These are phyloP conservation scores for Eustalomyia histrio DNA, from an alignment of 2,888 invertebrate genomes.

Conservation along the genomic window DNA sequence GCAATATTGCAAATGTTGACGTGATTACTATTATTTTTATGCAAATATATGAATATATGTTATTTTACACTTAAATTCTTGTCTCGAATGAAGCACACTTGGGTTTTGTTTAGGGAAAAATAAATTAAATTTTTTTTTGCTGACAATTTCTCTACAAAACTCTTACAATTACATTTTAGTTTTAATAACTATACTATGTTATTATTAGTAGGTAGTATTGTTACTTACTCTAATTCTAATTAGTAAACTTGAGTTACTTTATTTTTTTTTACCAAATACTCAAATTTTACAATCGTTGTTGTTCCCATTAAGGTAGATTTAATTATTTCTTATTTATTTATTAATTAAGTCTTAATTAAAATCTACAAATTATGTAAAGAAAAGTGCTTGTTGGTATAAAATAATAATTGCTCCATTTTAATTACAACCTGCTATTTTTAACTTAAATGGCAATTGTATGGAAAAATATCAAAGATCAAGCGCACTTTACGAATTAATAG, in stretches of 20 bases:
- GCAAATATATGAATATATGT: conserved; percentile 16
- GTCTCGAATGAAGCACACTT: conserved; percentile 75
- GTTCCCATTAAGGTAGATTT: conserved; percentile 70
- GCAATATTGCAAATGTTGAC: neutral
- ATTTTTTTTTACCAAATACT: conserved; percentile 65
- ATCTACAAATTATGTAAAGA: conserved; percentile 15
- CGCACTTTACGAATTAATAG: too few species aligned
- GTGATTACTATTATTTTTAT: neutral
- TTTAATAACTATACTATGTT: conserved; percentile 14
- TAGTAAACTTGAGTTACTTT: conserved; percentile 43
- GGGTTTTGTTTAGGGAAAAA: conserved; percentile 70
- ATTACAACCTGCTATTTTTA: conserved; percentile 53
- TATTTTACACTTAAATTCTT: conserved; percentile 49
- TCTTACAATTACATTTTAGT: conserved; percentile 61
- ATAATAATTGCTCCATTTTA: conserved; percentile 50
- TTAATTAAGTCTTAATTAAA: neutral
- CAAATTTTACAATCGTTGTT: conserved; percentile 71
- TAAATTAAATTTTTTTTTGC: conserved; percentile 28
- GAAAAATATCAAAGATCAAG: too few species aligned
- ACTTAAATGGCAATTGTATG: neutral
- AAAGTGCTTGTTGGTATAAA: conserved; percentile 19
- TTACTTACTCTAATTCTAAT: conserved; percentile 1
- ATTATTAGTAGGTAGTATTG: too few species aligned
- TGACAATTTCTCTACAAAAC: conserved; percentile 66
- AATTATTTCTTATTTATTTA: conserved; percentile 17